These are phyloP conservation scores for Brachyptera risi DNA, from an alignment of 2,888 invertebrate species.

Conservation along the genomic window DNA sequence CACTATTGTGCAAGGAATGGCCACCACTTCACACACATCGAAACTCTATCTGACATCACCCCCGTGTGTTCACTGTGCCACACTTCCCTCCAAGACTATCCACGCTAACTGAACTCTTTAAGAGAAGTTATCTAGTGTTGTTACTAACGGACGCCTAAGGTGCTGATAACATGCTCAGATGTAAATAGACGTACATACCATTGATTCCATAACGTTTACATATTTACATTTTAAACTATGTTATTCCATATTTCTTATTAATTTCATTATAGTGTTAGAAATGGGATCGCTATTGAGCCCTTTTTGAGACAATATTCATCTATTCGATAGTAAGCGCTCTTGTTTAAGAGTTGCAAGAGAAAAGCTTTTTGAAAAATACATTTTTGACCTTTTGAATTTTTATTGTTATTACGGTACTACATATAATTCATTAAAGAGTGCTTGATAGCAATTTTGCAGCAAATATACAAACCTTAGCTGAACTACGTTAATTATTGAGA, in stretches of 20 bases:
- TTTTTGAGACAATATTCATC: slow-evolving; percentile 16
- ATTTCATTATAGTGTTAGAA: slow-evolving; percentile 25
- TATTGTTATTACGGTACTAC: slow-evolving; percentile 3
- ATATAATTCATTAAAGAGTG: too few species aligned
- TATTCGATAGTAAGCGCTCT: neutral
- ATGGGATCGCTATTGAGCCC: slow-evolving; percentile 15
- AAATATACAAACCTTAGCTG: neutral
- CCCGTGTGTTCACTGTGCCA: neutral
- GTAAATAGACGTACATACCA: slow-evolving; percentile 17
- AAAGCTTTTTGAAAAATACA: slow-evolving; percentile 12
- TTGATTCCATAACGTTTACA: slow-evolving; percentile 24
- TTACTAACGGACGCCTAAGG: too few species aligned
- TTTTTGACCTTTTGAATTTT: slow-evolving; percentile 2
- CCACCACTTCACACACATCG: slow-evolving; percentile 44
- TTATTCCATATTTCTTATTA: slow-evolving; percentile 24
- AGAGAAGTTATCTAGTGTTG: slow-evolving; percentile 2
- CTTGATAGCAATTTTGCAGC: neutral
- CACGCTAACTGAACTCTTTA: neutral
- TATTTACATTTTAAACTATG: slow-evolving; percentile 24
- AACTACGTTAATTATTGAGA: neutral
- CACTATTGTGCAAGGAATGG: slow-evolving; percentile 33
- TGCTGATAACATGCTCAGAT: slow-evolving; percentile 25
- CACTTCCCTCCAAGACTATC: neutral
- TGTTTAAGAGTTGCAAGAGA: neutral
- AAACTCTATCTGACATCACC: slow-evolving; percentile 44